Conservation (phyloP, 2,113 vertebrate genomes). For the Anarhynchus alexandrinus region DNA sequence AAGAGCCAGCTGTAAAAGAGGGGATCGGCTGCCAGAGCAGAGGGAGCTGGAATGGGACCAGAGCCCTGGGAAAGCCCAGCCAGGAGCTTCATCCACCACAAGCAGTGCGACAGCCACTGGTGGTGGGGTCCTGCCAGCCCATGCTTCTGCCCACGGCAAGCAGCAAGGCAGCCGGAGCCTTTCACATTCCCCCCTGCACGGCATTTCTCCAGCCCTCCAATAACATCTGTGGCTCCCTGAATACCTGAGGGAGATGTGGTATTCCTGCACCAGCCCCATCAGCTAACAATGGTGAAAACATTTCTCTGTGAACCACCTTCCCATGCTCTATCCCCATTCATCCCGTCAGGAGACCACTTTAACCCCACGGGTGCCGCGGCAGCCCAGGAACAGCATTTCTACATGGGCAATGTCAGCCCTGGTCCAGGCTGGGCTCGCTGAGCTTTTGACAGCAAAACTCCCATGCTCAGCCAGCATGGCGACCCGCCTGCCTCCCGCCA, state of each 20-base stretch:
- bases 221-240: not conserved
- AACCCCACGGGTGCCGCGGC: fast-evolving
- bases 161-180: not conserved
- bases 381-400: not conserved
- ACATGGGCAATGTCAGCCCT: fast-evolving
- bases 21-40: not conserved
- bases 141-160: not conserved
- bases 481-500: not conserved
- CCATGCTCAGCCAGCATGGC: fast-evolving
- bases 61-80: not conserved
- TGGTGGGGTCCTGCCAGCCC: not conserved
- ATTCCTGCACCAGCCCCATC: not conserved
- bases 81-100: not conserved
- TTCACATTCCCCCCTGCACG: not conserved
- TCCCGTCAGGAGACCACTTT: not conserved
- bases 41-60: not conserved
- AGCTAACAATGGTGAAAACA: slow-evolving; percentile 26
- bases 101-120: not conserved
- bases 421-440: not conserved
- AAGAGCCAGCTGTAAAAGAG: not conserved
- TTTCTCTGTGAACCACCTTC: not conserved
- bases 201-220: not conserved
- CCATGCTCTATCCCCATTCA: not conserved
- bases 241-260: slow-evolving; percentile 22
- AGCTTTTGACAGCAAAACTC: not conserved